Percentiles rank a stretch among this genome's conserved stretches.
Evolutionary conservation across 2,888 invertebrate genomes (phyloP).

Genomic region (Synergus japonicus): DNA sequence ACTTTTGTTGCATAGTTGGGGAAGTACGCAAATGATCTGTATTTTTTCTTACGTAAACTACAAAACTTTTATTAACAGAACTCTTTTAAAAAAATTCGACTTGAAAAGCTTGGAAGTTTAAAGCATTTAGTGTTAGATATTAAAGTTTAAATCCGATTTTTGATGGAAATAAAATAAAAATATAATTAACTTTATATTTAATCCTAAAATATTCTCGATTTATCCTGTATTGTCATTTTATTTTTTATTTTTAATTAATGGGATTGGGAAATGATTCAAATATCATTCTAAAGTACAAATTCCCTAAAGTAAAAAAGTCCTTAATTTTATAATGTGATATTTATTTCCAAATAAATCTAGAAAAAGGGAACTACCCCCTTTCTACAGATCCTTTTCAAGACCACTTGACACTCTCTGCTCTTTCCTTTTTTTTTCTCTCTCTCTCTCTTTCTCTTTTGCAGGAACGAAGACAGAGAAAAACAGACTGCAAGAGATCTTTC

Average conservation of each 20-base stretch:
- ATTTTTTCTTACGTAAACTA: neutral
- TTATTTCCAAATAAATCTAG: slow-evolving; percentile 2
- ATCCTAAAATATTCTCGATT: too few species aligned
- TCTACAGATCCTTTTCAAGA: slow-evolving; percentile 4
- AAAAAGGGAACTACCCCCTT: slow-evolving; percentile 29
- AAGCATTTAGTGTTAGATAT: too few species aligned
- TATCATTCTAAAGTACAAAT: neutral
- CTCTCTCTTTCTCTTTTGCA: slow-evolving; percentile 12
- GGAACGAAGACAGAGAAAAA: slow-evolving; percentile 22
- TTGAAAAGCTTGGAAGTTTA: too few species aligned
- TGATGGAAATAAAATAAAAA: too few species aligned
- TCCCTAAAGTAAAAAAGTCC: neutral
- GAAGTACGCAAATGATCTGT: neutral
- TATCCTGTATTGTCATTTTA: too few species aligned
- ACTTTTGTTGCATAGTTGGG: neutral
- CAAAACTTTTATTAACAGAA: neutral
- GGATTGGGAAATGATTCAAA: neutral
- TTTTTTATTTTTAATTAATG: too few species aligned
- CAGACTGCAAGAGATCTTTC: slow-evolving; percentile 21
- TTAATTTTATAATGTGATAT: slow-evolving; percentile 11
- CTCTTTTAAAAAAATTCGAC: too few species aligned
- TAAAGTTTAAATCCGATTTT: too few species aligned
- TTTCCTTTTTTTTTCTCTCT: neutral
- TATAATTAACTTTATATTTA: too few species aligned
- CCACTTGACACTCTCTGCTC: neutral